Evolutionary conservation across 2,113 vertebrate species (phyloP), one percentile per base, ranked within the genome.

Genomic region (Gobius niger): DNA sequence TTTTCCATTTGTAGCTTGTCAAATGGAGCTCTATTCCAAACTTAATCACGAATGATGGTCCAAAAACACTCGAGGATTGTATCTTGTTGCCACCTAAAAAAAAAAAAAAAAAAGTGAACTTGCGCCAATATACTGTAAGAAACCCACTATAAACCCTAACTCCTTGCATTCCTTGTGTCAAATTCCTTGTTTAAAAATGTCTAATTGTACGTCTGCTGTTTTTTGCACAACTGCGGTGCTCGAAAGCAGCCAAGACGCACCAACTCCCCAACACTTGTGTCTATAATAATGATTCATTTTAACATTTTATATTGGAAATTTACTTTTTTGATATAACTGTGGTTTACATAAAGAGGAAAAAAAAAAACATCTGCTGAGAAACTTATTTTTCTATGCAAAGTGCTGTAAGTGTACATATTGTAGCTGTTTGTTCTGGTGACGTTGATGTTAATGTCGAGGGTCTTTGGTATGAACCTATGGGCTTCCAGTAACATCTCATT

Each of bases 341-440:
- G 84, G 87, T 90, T 91, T 88, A 91, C 88, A 87, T 87, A 76
- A 70, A 50, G 84, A 40, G 19, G 24, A 57, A 14, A 34, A 40
- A 57, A 8, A 16, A 52, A n/a, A 52, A 90, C 81, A 89, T 91
- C 86, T 92, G 87, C 90, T 88, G 88, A 91, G 86, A 90, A 88
- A 89, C 80, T 80, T 90, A 91, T 91, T 93, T 91, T 93, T 91
- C 91, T 92, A 92, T 92, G 90, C 91, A 92, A 54, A 93, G 82
- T 90, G 90, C 88, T 91, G 87, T 92, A 90, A 82, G 75, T 88
- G 87, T 89, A 89, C 84, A 88, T 86, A 82, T 75, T 90, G 85
- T 89, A 89, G 88, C 85, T 81, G 75, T 87, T 71, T 77, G 73
- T 86, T 72, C 34, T 73, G 76, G 69, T 81, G 69, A 69, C 11